Evolutionary conservation across 2,797 vertebrate genomes (phyloP), one percentile per base, ranked within the genome.

Genomic region (Sebastes iracundus): DNA sequence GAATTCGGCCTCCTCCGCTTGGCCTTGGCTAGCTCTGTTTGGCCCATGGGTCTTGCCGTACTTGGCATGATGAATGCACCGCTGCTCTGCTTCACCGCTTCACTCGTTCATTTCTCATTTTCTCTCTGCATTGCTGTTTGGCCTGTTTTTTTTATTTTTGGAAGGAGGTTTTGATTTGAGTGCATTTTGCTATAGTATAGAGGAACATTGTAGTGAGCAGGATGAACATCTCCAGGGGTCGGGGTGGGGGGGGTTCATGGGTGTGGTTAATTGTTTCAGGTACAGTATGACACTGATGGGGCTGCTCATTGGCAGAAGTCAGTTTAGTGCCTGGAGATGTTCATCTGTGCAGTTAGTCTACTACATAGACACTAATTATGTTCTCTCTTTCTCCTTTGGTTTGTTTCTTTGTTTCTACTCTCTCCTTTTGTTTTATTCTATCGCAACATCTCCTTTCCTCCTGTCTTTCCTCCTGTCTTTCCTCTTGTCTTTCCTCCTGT

Each of bases 1-100:
- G 78, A 92, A 76, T 79, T 75, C 3, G 80, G 81, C 84, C 81
- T 80, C 65, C 27, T 80, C 72, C 90, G 93, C 92, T 94, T 89
- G 90, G 82, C 79, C 79, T 87, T 86, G 82, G 88, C 90, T 93
- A 46, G 67, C 74, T 87, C 62, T 89, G 79, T 90, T 91, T 88
- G 87, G 68, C 85, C 66, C 65, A 11, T 58, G 81, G 85, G 75
- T 83, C 81, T 81, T 88, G 90, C 89, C 82, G 23, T 88, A 85
- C 8, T 86, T 91, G 87, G 89, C 90, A 90, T 93, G 89, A 74
- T 86, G 52, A 81, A 72, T 75, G 87, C 91, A 90, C 85, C 33
- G 69, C 86, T 80, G 82, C 89, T 83, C 84, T 82, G 90, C 90
- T 91, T 87, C 82, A 81, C 82, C 1, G 79, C 91, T 63, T 90